These are phyloP conservation scores for Sarcophaga bullata DNA, from an alignment of 1,140 invertebrate genomes.

Conservation along the genomic window DNA sequence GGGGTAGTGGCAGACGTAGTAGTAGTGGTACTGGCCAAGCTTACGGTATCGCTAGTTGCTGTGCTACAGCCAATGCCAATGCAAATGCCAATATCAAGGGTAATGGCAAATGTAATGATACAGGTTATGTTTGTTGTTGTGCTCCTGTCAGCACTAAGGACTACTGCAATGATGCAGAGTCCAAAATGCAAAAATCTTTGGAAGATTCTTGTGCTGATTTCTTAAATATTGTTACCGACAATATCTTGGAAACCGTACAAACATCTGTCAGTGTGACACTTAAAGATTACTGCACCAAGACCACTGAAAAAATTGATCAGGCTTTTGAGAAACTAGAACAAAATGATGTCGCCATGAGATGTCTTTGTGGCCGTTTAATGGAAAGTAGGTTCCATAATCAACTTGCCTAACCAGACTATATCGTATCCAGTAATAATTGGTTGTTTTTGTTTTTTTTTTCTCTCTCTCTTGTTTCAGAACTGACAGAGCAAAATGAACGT, in stretches of 20 bases:
- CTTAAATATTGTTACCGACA: conserved; percentile 42
- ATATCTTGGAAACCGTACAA: conserved; percentile 42
- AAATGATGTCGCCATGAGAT: neutral
- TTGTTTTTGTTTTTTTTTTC: neutral
- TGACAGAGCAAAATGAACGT: conserved; percentile 4
- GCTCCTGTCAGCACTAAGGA: no score
- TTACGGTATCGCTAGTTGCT: no score
- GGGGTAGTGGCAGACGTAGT: no score
- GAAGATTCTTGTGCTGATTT: conserved; percentile 44
- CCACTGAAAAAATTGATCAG: neutral
- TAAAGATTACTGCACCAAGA: neutral
- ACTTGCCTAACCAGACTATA: no score
- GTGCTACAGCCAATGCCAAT: no score
- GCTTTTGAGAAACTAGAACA: neutral
- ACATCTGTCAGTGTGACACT: neutral
- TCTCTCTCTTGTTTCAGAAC: neutral
- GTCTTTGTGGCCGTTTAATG: neutral
- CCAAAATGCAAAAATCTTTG: conserved; percentile 8
- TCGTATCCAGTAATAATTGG: neutral
- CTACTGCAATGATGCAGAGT: neutral
- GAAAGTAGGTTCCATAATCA: neutral
- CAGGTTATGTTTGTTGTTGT: no score
- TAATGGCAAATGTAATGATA: no score
- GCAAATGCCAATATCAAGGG: no score
- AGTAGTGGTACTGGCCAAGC: no score